Base-by-base conservation (phyloP, 2,797 vertebrate species). In the Linurgus olivaceus region DNA sequence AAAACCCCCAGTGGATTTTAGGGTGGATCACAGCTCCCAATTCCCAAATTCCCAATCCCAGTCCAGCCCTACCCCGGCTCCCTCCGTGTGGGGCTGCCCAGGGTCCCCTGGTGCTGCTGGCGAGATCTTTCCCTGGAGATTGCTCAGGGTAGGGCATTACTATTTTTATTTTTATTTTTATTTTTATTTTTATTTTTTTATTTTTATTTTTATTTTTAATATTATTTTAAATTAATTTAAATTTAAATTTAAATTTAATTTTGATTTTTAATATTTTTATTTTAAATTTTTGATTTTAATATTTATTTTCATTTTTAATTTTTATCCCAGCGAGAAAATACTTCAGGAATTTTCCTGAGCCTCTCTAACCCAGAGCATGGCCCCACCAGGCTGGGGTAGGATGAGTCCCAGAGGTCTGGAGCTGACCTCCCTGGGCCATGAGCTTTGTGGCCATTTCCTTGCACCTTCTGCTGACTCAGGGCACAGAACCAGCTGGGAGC, bases 401-500 rank as follows among this genome's bases (percentile, higher is more conserved):
- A 25, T 65, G 66, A 81, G 25, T 54, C 75, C 24, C n/a, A 55
- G 72, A 18, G 63, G 7, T 37, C 21, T 47, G 5, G 18, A 68
- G 24, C 16, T 81, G 66, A 50, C 23, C 13, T 1, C 1, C 26
- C 40, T 35, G 45, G 26, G 8, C 61, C 75, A 52, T 0, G 5
- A 74, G 25, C 57, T 55, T 26, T 26, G 26, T 47, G 65, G 15
- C 28, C 40, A 31, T 59, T 50, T 59, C 66, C 37, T 77, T 57
- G 55, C 40, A 51, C 51, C 37, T 92, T 74, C 68, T 87, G 88
- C 84, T 96, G 94, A 91, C 86, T 96, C 74, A 93, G 93, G 83
- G 77, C 80, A 54, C 67, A 85, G 74, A 87, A 87, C 23, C 50
- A 92, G 47, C 68, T 79, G 72, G 91, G 54, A 89, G 52, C 20